Evolutionary conservation across 1,140 invertebrate genomes (phyloP), one percentile per base, ranked within the genome.

Genomic region (Saxidomus purpurata): DNA sequence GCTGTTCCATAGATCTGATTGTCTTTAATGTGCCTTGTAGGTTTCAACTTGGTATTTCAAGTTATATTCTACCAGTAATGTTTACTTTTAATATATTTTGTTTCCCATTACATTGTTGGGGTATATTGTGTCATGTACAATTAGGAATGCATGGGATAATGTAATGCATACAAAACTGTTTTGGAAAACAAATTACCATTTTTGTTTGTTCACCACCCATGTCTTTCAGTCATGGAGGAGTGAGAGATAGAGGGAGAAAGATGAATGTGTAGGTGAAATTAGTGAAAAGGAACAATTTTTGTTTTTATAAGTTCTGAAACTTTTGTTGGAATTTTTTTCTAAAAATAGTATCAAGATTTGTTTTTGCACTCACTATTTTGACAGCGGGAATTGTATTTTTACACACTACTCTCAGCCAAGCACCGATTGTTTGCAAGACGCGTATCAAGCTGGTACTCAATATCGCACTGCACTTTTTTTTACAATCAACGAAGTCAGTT

Each of bases 171-270:
- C n/a, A n/a, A n/a, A n/a, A n/a, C n/a, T 43, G 4, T 43, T 43
- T 43, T 43, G 43, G 15, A 43, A 28, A 19, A 28, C 55, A 22
- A 59, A 59, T n/a, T 59, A 22, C 38, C 67, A 71, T 71, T 38
- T 38, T 59, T n/a, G n/a, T n/a, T 71, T 4, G 13, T 36, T 71
- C 67, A 79, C 76, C 76, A 79, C 76, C 76, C 47, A 79, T 79
- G 76, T 79, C 76, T 79, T 79, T 79, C 76, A 79, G 28, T 34
- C 76, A 79, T 77, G 15, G n/a, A 79, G 8, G 49, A 38, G 47
- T 17, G 76, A 79, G 76, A 55, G 76, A 28, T 15, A 55, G 47
- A 79, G 28, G 17, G 47, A 71, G 25, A n/a, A n/a, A 71, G 9
- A 8, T 36, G 28, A 22, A 67, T 13, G 31, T 15, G 25, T 38